These are phyloP conservation scores for Equus quagga DNA, from an alignment of 2,113 vertebrate genomes.

Conservation along the genomic window DNA sequence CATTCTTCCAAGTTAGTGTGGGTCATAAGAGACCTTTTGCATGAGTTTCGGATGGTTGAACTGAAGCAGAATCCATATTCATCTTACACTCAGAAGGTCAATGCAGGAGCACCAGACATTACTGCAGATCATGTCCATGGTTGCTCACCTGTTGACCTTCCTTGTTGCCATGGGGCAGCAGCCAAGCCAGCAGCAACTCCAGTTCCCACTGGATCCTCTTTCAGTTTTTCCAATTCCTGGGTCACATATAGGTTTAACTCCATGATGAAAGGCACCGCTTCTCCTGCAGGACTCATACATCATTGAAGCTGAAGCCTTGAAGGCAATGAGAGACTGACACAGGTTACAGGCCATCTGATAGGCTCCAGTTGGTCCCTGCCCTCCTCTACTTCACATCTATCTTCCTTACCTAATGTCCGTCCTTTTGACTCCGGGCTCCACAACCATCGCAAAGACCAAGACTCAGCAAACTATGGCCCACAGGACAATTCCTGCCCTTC, in stretches of 20 bases:
- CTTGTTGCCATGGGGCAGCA: not conserved
- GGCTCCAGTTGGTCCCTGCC: not conserved
- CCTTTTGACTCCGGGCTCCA: not conserved
- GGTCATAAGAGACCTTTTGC: not conserved
- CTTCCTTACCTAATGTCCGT: not conserved
- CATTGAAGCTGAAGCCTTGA: not conserved
- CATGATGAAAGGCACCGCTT: not conserved
- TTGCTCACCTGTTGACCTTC: not conserved
- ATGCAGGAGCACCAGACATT: too few species aligned
- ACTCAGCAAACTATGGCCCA: not conserved
- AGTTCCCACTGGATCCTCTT: not conserved
- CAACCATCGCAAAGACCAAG: not conserved
- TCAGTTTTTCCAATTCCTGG: not conserved
- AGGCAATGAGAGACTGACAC: not conserved
- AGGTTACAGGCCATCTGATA: not conserved
- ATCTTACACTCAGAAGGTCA: not conserved
- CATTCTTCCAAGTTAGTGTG: not conserved
- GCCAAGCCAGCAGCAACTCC: not conserved
- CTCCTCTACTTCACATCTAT: not conserved
- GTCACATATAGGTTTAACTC: not conserved
- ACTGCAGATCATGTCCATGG: not conserved
- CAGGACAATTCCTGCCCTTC: not conserved
- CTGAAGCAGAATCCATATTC: not conserved
- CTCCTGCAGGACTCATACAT: not conserved
- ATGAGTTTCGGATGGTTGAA: not conserved